These are phyloP conservation scores for Henicopernis longicauda DNA, from an alignment of 2,113 vertebrate species.

Conservation along the genomic window DNA sequence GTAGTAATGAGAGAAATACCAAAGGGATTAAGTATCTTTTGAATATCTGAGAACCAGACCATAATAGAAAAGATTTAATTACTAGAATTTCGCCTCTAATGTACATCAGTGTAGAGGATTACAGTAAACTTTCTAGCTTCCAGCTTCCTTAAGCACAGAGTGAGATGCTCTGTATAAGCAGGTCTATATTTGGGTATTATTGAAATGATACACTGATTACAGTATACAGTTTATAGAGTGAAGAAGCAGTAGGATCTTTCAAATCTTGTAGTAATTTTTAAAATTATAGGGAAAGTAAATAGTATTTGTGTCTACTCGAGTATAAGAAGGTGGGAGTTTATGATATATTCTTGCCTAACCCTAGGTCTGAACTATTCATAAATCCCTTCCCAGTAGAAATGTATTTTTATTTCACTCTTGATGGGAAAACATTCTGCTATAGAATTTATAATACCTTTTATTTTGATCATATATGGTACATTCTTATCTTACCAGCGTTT, in stretches of 20 bases:
- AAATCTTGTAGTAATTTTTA: not conserved
- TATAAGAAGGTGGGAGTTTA: not conserved
- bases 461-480: not conserved
- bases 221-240: not conserved
- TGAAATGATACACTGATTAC: not conserved
- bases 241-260: not conserved
- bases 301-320: not conserved
- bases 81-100: not conserved
- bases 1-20: not conserved
- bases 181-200: not conserved
- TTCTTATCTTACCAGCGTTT: not conserved
- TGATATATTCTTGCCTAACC: not conserved
- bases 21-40: not conserved
- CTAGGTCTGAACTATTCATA: not conserved
- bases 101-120: not conserved
- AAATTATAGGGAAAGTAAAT: not conserved
- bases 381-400: not conserved
- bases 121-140: not conserved
- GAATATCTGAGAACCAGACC: not conserved
- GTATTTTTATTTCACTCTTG: not conserved
- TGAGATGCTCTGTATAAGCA: not conserved
- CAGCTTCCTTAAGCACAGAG: not conserved
- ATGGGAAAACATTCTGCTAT: not conserved
- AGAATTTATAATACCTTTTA: not conserved
- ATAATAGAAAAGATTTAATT: not conserved